Evolutionary conservation across 2,797 vertebrate species (phyloP), one percentile per base, ranked within the genome.

Genomic region (Cossypha heuglini): DNA sequence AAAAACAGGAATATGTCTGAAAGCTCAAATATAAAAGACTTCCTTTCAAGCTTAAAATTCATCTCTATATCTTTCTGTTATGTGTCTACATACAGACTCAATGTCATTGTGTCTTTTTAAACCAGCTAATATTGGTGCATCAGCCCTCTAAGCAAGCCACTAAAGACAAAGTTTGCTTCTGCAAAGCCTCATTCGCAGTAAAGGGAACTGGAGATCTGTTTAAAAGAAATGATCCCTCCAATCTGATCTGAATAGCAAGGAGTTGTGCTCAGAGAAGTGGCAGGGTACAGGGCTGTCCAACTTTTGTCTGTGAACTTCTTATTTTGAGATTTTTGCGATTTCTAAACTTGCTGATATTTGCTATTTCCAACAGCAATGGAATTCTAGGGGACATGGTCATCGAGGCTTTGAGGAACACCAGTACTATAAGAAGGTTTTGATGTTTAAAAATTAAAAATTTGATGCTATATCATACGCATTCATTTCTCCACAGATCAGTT

Each of bases 1-100:
- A 61, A 90, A 92, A 93, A 33, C 49, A 90, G 48, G 82, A 95
- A 71, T 66, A 67, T 45, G 37, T 64, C 67, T 94, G 90, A 95
- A 96, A 77, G 59, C n/a, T 94, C 52, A 35, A 49, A 46, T 68
- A 86, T 63, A 72, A 81, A 92, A 87, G 31, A 45, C 51, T 75
- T 37, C 51, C n/a, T 81, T 66, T 91, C 5, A 10, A 85, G 38
- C 40, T 88, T 66, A 84, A 88, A 86, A 96, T 89, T 91, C 3
- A 68, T 54, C 76, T 91, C 10, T 37, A 1, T 72, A 26, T 69
- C 33, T 63, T 91, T 38, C 38, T 86, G 52, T 45, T 91, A 55
- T 31, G 31, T 66, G 43, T 94, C 76, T 63, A 83, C 76, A 75
- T 28, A 52, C 16, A 77, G 58, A 67, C 49, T 84, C 37, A 46